Evolutionary conservation across 2,888 invertebrate species (phyloP), one percentile per base, ranked within the genome.

Genomic region (Lochmaea crataegi): DNA sequence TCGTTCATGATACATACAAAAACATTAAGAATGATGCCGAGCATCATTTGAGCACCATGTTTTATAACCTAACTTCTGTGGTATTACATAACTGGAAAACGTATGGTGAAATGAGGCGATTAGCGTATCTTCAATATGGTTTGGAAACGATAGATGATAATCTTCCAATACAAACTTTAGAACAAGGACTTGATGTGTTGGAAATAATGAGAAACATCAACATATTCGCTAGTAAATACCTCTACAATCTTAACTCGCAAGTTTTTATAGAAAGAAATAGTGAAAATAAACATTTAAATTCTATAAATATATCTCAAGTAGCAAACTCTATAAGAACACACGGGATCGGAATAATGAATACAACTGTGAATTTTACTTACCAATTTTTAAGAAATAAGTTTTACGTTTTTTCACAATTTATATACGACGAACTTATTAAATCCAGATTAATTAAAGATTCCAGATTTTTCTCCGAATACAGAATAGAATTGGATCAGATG

Each of bases 61-160:
- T 98, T 87, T 99, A 99, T 87, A 98, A 99, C 88, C 89, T 99
- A 81, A 98, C 98, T 1, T 97, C 98, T 1, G 97, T 99, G 42
- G 97, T 98, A 9, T 88, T 98, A 61, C 97, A 99, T 80, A 98
- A 99, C 87, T 99, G 98, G 97, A 95, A 94, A 86, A 97, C 97
- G 0, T 99, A 99, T 85, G 94, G 96, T 18, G 96, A 97, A 87
- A 99, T 99, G 99, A 91, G 97, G 74, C 94, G 94, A 68, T 90
- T 99, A 86, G 99, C 98, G 0, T 90, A 90, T 82, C 92, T 95
- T 80, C 96, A 97, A 85, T 93, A 96, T 81, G 90, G 92, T 74
- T 87, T 98, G 45, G 89, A 90, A 18, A 94, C 96, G 0, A 92
- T 96, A n/a, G 95, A 97, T 83, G 96, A 98, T 84, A 94, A 96